A percentile compares a stretch with the other conserved stretches of the same genome.
Conservation (phyloP, 1,140 invertebrate species). For the Drosophila chauvacae region DNA sequence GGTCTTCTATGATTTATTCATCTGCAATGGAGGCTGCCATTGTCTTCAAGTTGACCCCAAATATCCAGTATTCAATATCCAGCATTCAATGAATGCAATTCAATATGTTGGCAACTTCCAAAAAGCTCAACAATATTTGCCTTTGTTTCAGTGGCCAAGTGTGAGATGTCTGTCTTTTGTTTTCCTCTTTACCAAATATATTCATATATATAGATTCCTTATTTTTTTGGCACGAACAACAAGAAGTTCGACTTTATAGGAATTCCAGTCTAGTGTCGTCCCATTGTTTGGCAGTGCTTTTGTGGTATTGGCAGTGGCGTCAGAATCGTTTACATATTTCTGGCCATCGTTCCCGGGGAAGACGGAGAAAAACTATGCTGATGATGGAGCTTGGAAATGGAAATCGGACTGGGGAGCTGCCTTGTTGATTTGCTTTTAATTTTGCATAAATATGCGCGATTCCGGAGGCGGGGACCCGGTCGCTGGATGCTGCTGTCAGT, state of each 20-base stretch:
- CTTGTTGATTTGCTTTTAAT: conserved; percentile 77
- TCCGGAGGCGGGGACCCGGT: conserved; percentile 9
- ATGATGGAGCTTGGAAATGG: conserved; percentile 55
- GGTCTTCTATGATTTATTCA: conserved; percentile 37
- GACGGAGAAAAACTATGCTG: conserved; percentile 48
- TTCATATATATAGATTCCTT: neutral
- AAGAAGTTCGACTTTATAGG: conserved; percentile 64
- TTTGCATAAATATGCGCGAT: conserved; percentile 77
- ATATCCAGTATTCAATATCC: neutral
- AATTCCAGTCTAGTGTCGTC: conserved; percentile 58
- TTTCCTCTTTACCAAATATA: conserved; percentile 32
- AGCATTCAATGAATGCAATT: conserved; percentile 34
- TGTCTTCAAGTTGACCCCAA: conserved; percentile 13
- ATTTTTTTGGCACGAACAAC: conserved; percentile 59
- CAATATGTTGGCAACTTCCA: conserved; percentile 41
- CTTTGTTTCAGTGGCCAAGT: conserved; percentile 52
- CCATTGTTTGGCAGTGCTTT: conserved; percentile 59
- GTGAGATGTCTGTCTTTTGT: conserved; percentile 51
- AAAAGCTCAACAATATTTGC: conserved; percentile 56
- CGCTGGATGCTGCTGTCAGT: conserved; percentile 51
- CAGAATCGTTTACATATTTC: conserved; percentile 66
- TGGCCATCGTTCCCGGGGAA: conserved; percentile 6
- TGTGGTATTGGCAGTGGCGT: conserved; percentile 55
- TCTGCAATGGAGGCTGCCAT: conserved; percentile 16
- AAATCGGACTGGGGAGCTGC: conserved; percentile 58